A percentile compares a stretch with the other conserved stretches of the same genome.
Evolutionary conservation across 2,797 vertebrate genomes (phyloP).

Genomic region (Micropoecilia bifurca): DNA sequence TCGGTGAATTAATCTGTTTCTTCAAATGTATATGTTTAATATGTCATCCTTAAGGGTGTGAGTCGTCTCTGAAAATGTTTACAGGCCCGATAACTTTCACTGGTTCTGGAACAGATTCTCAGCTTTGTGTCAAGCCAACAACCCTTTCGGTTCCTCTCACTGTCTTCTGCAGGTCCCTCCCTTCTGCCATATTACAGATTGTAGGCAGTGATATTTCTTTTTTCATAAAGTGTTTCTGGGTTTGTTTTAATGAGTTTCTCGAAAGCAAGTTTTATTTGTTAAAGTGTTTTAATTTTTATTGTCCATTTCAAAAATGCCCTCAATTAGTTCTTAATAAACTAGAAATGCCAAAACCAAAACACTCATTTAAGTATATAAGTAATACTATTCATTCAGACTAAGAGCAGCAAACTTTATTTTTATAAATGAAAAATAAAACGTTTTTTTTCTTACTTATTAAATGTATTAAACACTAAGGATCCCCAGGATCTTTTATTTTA

Average conservation of each 20-base stretch:
- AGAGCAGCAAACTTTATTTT: not conserved
- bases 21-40: not conserved
- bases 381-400: not conserved
- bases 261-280: not conserved
- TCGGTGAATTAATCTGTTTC: not conserved
- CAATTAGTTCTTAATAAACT: slow-evolving; percentile 12
- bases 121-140: not conserved
- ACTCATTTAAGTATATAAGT: not conserved
- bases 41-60: not conserved
- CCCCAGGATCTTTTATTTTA: not conserved
- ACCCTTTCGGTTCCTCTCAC: not conserved
- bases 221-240: not conserved
- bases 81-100: not conserved
- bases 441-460: not conserved
- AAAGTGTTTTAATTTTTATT: not conserved
- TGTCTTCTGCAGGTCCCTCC: not conserved
- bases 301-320: slow-evolving; percentile 11
- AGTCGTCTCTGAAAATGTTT: not conserved
- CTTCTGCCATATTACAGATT: not conserved
- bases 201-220: not conserved
- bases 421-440: not conserved
- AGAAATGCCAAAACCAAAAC: not conserved
- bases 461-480: not conserved
- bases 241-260: not conserved
- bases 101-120: not conserved